Evolutionary conservation across 1,140 invertebrate genomes (phyloP).

Genomic region (Zaprionus gabonicus): DNA sequence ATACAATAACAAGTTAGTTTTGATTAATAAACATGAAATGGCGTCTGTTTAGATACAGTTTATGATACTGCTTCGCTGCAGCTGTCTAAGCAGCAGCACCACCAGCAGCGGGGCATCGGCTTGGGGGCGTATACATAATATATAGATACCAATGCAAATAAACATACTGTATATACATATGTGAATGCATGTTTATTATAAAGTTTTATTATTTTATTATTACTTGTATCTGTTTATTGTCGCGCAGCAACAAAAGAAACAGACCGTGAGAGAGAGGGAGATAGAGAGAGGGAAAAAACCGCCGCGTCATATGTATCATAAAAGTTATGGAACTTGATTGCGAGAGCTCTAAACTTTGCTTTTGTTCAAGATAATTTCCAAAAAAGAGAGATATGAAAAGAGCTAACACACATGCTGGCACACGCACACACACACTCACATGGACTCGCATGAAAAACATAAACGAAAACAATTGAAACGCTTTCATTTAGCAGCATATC

Average conservation of each 20-base stretch:
- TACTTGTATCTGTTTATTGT: conserved; percentile 60
- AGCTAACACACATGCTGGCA: not conserved
- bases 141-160: conserved; percentile 29
- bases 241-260: conserved; percentile 12
- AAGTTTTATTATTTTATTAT: conserved; percentile 72
- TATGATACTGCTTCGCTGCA: conserved; percentile 33
- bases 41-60: conserved; percentile 62
- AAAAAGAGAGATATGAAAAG: conserved; percentile 21
- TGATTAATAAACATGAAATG: conserved; percentile 70
- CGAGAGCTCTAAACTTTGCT: conserved; percentile 39
- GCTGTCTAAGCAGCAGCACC: conserved; percentile 19
- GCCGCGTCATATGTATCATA: conserved; percentile 53
- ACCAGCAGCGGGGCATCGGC: not conserved
- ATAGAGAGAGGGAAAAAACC: conserved; percentile 16
- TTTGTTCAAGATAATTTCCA: conserved; percentile 40
- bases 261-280: not conserved
- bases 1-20: conserved; percentile 73
- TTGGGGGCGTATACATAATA: conserved; percentile 57
- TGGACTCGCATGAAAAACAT: conserved; percentile 1
- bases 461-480: conserved; percentile 60
- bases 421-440: not conserved
- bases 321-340: conserved; percentile 42
- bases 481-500: conserved; percentile 60
- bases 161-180: conserved; percentile 14
- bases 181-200: conserved; percentile 52